A percentile compares a stretch with the other conserved stretches of the same genome.
Evolutionary conservation across 2,888 invertebrate species (phyloP).

Genomic region (Diarsia dahlii): DNA sequence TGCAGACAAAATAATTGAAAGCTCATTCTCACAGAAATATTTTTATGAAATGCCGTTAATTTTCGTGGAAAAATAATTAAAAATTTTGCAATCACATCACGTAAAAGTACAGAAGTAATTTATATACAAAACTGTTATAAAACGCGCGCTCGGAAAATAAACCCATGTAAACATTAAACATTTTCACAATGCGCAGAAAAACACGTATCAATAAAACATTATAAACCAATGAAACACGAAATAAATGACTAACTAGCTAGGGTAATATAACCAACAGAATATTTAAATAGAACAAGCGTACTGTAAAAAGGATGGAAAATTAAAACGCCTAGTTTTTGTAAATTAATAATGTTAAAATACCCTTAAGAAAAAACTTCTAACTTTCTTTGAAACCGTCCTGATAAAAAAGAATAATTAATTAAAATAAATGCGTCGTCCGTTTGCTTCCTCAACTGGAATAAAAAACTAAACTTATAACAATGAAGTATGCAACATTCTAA

Average conservation of each 20-base stretch:
- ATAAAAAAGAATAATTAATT: conserved; percentile 5
- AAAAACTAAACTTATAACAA: conserved; percentile 17
- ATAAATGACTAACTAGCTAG: conserved; percentile 18
- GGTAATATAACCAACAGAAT: conserved; percentile 20
- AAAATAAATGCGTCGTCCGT: conserved; percentile 31
- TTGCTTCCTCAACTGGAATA: conserved; percentile 5
- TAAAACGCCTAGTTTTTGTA: conserved; percentile 38
- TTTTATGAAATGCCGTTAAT: background rate
- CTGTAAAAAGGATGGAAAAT: conserved; percentile 14
- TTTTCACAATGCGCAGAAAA: background rate
- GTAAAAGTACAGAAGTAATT: conserved; percentile 19
- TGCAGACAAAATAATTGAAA: background rate
- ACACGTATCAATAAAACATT: background rate
- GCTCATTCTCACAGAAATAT: background rate
- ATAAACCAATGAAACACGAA: conserved; percentile 9
- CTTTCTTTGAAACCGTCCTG: conserved; percentile 29
- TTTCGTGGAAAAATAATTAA: background rate
- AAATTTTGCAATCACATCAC: background rate
- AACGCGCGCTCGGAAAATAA: background rate
- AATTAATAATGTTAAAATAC: conserved; percentile 56
- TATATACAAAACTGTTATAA: background rate
- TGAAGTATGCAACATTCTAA: conserved; percentile 5
- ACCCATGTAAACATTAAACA: background rate
- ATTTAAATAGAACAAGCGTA: conserved; percentile 20
- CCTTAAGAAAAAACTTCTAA: conserved; percentile 44